Evolutionary conservation across 2,888 invertebrate species (phyloP).

Genomic region (Herminia tarsipennalis): DNA sequence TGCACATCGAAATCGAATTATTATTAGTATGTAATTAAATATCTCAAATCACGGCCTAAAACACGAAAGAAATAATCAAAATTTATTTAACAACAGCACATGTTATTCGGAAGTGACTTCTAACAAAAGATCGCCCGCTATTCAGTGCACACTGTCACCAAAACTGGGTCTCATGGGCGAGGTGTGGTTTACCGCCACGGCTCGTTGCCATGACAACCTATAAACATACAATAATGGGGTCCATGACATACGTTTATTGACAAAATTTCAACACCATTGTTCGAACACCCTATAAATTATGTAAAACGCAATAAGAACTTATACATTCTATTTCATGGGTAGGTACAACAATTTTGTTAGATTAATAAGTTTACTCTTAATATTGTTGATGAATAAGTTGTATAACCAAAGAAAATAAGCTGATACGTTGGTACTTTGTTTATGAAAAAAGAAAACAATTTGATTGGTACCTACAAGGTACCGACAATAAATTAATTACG

Average conservation of each 20-base stretch:
- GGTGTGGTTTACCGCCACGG: conserved; percentile 73
- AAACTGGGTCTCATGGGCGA: conserved; percentile 62
- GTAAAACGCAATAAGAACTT: background rate
- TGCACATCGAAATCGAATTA: too few species aligned
- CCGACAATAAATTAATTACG: too few species aligned
- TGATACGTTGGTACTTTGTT: too few species aligned
- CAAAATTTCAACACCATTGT: conserved; percentile 63
- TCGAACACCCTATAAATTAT: conserved; percentile 19
- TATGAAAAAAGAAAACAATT: too few species aligned
- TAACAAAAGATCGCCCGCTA: conserved; percentile 44
- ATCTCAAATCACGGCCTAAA: too few species aligned
- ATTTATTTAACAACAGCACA: conserved; percentile 15
- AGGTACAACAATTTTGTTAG: too few species aligned
- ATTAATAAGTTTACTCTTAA: too few species aligned
- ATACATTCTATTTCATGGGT: too few species aligned
- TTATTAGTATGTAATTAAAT: too few species aligned
- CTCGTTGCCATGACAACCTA: conserved; percentile 65
- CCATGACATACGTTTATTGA: conserved; percentile 69
- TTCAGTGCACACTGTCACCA: conserved; percentile 53
- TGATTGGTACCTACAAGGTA: too few species aligned
- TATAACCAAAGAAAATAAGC: too few species aligned
- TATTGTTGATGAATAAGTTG: too few species aligned
- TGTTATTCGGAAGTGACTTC: conserved; percentile 24
- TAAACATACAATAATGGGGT: conserved; percentile 69
- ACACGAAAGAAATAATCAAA: background rate